phyloP scores from a whole-genome alignment of 2,113 vertebrate genomes.

The Serilophus lunatus region DNA sequence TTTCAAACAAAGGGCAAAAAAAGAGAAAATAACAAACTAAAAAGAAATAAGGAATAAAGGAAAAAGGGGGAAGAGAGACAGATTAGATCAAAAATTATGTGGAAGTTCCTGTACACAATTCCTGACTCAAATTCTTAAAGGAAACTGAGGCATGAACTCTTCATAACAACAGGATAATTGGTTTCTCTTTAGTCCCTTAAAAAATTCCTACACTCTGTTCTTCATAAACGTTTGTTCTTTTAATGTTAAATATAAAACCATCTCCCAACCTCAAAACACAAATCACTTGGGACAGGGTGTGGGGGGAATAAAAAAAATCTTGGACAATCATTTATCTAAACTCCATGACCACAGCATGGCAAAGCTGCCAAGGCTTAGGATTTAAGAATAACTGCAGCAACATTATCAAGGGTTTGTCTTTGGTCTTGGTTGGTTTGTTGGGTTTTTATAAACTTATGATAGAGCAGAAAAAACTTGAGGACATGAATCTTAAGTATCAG shows the following conservation, averaged over 20 bases:
- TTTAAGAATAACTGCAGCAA: not conserved
- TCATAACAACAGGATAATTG: not conserved
- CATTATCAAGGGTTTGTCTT: not conserved
- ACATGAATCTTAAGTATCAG: not conserved
- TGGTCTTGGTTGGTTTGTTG: not conserved
- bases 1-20: accelerated
- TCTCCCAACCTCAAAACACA: not conserved
- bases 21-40: no score
- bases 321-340: not conserved
- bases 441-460: not conserved
- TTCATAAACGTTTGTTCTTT: not conserved
- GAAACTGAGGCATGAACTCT: not conserved
- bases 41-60: no score
- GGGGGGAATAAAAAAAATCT: not conserved
- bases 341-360: not conserved
- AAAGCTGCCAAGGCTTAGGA: not conserved
- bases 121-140: not conserved
- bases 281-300: not conserved
- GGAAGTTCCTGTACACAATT: not conserved
- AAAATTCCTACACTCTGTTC: not conserved
- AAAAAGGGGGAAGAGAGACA: not conserved
- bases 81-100: not conserved
- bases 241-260: not conserved
- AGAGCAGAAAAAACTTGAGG: not conserved
- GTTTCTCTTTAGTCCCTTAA: not conserved